phyloP scores from a whole-genome alignment of 2,888 invertebrate species.

The Chrysomela aeneicollis region DNA sequence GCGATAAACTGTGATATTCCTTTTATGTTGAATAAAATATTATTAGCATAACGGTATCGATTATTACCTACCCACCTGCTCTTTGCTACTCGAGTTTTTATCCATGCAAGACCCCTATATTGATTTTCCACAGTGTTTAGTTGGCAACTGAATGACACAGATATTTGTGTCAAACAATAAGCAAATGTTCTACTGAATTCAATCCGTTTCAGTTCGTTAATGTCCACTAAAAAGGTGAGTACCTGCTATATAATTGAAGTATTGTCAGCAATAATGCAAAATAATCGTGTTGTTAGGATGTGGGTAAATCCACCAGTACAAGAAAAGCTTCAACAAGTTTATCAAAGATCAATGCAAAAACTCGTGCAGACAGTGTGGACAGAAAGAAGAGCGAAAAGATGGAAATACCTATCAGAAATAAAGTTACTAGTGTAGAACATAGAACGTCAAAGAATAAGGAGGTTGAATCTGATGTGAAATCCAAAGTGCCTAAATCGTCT shows the following conservation, averaged over 20 bases:
- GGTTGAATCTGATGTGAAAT: slow-evolving; percentile 10
- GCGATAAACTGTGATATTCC: slow-evolving; percentile 22
- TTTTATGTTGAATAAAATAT: slow-evolving; percentile 14
- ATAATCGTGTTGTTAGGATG: slow-evolving; percentile 37
- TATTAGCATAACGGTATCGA: slow-evolving; percentile 11
- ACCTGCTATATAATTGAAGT: slow-evolving; percentile 3
- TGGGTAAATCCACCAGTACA: slow-evolving; percentile 28
- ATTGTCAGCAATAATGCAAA: background rate
- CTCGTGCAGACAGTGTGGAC: slow-evolving; percentile 35
- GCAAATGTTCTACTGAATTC: slow-evolving; percentile 22
- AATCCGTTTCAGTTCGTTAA: slow-evolving; percentile 33
- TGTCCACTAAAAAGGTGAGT: slow-evolving; percentile 49
- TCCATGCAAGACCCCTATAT: slow-evolving; percentile 38
- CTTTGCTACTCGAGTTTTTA: background rate
- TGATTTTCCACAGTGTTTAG: slow-evolving; percentile 48
- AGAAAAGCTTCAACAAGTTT: slow-evolving; percentile 19
- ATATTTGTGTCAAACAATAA: slow-evolving; percentile 41
- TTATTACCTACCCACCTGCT: slow-evolving; percentile 19
- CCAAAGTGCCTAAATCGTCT: background rate
- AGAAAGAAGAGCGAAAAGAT: slow-evolving; percentile 32
- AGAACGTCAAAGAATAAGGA: slow-evolving; percentile 14
- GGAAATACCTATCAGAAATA: slow-evolving; percentile 30
- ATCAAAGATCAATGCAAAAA: slow-evolving; percentile 29
- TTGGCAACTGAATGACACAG: slow-evolving; percentile 48
- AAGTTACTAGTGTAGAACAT: background rate